Base-by-base conservation (phyloP, 1,140 invertebrate genomes). In the Drosophila burlai region DNA sequence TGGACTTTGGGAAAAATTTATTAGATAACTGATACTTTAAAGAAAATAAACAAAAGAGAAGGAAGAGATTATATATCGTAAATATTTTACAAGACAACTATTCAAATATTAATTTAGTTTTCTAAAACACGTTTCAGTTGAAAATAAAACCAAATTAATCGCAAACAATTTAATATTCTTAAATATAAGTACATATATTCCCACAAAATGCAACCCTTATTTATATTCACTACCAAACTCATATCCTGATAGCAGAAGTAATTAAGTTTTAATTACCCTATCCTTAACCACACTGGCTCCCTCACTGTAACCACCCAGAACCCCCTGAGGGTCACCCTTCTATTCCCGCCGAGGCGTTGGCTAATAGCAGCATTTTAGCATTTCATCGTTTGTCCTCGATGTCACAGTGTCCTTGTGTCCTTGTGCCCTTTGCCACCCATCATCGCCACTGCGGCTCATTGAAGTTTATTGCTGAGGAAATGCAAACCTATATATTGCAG, bases 401-500 rank as follows among this genome's bases (percentile, higher is more conserved):
- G 47, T 34, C 49, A 11, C 55, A 57, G 52, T 57, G 60, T 38
- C 49, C 26, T 55, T 43, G 52, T 57, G 59, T 26, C 49, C 26
- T 55, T 43, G 16, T 26, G 11, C 42, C 59, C 54, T 71, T 71
- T 42, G 59, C 42, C 59, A 60, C 71, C 52, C 59, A 45, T 79
- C 76, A 57, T 59, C 76, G 61, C 57, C 81, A 60, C 69, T 71
- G 76, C 68, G 71, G 64, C 76, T 80, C 84, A 87, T 89, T 87
- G 73, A 71, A 80, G 81, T 84, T 87, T 87, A 87, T 89, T 81
- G 84, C 84, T 84, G 67, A 67, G 77, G 69, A 89, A 83, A 89
- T 75, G 84, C 84, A 87, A 87, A 89, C 84, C 55, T 67, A 85
- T 85, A 85, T 78, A 77, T 87, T 87, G 73, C 76, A 67, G 65